Percentiles rank a stretch among this genome's conserved stretches.
Evolutionary conservation across 2,797 vertebrate species (phyloP).

Genomic region (Hemitrygon akajei): DNA sequence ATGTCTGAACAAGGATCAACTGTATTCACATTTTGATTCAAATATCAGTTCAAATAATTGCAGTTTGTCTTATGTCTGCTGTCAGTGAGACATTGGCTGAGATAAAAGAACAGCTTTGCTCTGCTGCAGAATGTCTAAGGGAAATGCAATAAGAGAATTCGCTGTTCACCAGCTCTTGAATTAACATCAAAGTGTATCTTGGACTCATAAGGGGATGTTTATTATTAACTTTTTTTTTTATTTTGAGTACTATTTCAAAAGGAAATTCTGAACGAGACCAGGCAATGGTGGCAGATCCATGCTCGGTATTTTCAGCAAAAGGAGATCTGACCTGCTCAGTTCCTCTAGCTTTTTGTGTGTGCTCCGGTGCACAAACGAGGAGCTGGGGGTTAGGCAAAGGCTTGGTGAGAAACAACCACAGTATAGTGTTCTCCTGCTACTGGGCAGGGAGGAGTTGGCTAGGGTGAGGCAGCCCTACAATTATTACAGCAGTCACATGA

Average conservation of each 20-base stretch:
- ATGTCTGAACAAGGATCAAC: slow-evolving; percentile 27
- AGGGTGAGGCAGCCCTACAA: too few species aligned
- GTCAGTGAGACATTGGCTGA: background rate
- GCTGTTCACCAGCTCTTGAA: background rate
- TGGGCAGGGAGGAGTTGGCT: too few species aligned
- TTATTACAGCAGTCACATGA: too few species aligned
- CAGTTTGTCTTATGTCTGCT: background rate
- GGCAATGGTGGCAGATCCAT: background rate
- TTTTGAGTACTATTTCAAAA: background rate
- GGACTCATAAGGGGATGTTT: background rate
- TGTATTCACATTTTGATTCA: slow-evolving; percentile 29
- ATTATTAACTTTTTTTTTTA: background rate
- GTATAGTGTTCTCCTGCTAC: too few species aligned
- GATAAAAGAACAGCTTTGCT: slow-evolving; percentile 1
- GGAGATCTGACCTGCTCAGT: too few species aligned
- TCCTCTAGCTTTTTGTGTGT: too few species aligned
- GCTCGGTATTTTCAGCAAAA: background rate
- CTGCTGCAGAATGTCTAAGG: background rate
- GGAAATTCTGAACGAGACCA: background rate
- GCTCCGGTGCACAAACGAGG: too few species aligned
- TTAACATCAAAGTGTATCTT: slow-evolving; percentile 29
- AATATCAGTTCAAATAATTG: slow-evolving; percentile 34
- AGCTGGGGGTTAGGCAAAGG: too few species aligned
- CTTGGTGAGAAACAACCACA: too few species aligned
- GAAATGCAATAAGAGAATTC: slow-evolving; percentile 9